Conservation (phyloP, 2,888 invertebrate species). For the Gryllus longicercus region DNA sequence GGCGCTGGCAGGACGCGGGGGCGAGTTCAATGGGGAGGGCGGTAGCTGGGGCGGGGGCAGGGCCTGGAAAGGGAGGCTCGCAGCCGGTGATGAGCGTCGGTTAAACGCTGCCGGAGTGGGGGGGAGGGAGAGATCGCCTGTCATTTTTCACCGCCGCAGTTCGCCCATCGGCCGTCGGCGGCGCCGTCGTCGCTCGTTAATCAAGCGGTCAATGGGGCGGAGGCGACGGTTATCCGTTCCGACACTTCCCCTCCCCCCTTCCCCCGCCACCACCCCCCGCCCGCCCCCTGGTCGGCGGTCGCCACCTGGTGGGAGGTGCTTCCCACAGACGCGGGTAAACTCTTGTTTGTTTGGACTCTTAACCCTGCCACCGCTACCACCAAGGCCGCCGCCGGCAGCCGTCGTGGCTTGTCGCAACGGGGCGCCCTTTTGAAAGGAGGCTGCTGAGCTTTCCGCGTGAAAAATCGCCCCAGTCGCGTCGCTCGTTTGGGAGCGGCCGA, state of each 20-base stretch:
- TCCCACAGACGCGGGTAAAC: too few species aligned
- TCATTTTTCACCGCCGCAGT: not conserved
- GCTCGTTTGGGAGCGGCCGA: too few species aligned
- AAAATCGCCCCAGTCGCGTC: too few species aligned
- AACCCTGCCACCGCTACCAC: not conserved
- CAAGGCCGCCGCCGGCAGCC: not conserved
- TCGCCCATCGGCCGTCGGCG: not conserved
- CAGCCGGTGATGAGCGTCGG: conserved; percentile 6
- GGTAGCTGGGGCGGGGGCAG: not conserved
- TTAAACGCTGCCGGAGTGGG: not conserved
- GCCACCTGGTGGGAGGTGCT: not conserved
- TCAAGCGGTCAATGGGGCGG: not conserved
- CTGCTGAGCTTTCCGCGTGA: too few species aligned
- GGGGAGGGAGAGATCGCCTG: not conserved
- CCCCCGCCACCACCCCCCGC: too few species aligned
- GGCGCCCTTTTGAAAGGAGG: too few species aligned
- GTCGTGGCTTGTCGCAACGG: too few species aligned
- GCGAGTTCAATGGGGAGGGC: not conserved
- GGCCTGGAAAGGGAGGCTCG: not conserved
- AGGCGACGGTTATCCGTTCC: not conserved
- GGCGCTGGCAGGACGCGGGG: not conserved
- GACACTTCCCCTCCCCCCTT: not conserved
- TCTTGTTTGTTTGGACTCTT: not conserved
- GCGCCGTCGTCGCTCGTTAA: not conserved
- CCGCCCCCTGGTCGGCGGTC: too few species aligned